These are phyloP conservation scores for Alethe diademata DNA, from an alignment of 2,113 vertebrate genomes.

Conservation along the genomic window DNA sequence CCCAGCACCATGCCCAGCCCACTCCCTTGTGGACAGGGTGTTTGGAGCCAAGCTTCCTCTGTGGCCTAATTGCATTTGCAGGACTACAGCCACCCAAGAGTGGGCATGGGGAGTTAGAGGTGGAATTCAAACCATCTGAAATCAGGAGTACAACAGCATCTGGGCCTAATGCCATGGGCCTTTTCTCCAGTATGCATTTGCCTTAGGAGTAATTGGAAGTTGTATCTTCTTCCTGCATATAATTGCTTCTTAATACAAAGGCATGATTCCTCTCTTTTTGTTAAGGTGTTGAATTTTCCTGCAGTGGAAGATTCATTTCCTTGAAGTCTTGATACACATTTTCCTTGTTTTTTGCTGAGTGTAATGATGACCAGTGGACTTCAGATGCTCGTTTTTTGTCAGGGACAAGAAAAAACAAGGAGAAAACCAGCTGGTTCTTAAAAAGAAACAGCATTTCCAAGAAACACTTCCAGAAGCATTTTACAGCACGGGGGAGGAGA, in stretches of 20 bases:
- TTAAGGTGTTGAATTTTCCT: background rate
- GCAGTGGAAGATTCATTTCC: background rate
- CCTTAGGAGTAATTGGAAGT: background rate
- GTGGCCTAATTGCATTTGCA: background rate
- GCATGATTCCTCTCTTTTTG: background rate
- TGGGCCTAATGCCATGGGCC: background rate
- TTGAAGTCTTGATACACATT: background rate
- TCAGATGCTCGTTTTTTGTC: background rate
- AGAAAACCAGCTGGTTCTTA: background rate
- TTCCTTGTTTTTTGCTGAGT: background rate
- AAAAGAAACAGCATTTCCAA: background rate
- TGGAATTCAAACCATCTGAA: background rate
- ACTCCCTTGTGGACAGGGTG: background rate
- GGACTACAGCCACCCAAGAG: background rate
- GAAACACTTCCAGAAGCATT: background rate
- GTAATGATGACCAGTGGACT: background rate
- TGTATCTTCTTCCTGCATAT: background rate
- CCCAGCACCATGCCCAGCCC: background rate
- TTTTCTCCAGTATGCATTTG: background rate
- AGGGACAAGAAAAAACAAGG: background rate
- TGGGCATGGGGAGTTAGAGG: background rate
- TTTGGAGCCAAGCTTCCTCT: background rate
- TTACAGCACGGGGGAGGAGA: background rate
- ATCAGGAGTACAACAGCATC: background rate
- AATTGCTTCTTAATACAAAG: background rate